phyloP scores from a whole-genome alignment of 2,797 vertebrate genomes.

The Rousettus madagascariensis region DNA sequence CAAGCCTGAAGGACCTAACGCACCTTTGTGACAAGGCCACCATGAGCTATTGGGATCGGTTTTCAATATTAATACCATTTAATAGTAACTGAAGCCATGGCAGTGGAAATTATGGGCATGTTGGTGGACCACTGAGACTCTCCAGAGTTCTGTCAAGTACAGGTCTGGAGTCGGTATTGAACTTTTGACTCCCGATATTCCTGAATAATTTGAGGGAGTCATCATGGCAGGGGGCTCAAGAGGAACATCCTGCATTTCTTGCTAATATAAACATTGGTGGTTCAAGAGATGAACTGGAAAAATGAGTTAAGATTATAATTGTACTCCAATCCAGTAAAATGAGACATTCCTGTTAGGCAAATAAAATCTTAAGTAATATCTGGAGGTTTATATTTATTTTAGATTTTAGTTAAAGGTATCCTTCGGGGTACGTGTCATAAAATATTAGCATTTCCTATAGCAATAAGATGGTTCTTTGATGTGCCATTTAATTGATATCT shows the following conservation, averaged over 20 bases:
- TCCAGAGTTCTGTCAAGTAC: background rate
- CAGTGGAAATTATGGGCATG: background rate
- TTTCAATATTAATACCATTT: background rate
- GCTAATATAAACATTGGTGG: background rate
- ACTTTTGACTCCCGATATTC: background rate
- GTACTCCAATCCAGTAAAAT: background rate
- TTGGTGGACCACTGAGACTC: background rate
- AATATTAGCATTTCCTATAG: background rate
- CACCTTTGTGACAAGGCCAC: background rate
- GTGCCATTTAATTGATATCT: background rate
- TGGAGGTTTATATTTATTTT: constrained; percentile 15
- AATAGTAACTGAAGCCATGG: background rate
- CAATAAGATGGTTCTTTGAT: background rate
- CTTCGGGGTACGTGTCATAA: background rate
- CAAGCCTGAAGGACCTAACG: background rate
- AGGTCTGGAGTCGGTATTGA: background rate
- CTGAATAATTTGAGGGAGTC: background rate
- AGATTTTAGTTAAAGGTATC: background rate
- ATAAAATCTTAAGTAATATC: background rate
- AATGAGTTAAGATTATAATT: background rate
- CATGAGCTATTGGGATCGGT: background rate
- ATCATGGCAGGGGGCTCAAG: background rate
- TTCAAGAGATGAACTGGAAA: background rate
- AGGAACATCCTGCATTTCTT: background rate
- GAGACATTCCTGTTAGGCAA: background rate